Percentiles rank a stretch among this genome's conserved stretches.
Evolutionary conservation across 2,888 invertebrate species (phyloP).

Genomic region (Pteria penguin): DNA sequence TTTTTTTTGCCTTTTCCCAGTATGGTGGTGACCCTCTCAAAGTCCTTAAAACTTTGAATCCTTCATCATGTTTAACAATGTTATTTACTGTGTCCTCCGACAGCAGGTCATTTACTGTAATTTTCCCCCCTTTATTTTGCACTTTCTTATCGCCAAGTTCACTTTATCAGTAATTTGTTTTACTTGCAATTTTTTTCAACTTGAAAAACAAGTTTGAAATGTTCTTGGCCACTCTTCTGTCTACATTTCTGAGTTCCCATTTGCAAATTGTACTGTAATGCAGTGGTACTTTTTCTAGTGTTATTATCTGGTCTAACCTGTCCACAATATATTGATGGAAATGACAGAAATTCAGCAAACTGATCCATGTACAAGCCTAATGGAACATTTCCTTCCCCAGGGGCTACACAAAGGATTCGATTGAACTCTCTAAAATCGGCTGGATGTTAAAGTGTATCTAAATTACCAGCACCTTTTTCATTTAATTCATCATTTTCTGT

Average conservation of each 20-base stretch:
- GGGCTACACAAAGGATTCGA: slow-evolving; percentile 6
- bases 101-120: neutral
- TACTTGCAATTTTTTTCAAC: slow-evolving; percentile 8
- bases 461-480: neutral
- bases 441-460: slow-evolving; percentile 11
- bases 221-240: slow-evolving; percentile 36
- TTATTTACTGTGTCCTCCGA: slow-evolving; percentile 22
- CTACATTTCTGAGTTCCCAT: slow-evolving; percentile 33
- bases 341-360: slow-evolving; percentile 17
- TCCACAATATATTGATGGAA: slow-evolving; percentile 25
- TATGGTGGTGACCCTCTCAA: slow-evolving; percentile 53
- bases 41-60: slow-evolving; percentile 41
- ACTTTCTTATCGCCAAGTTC: neutral
- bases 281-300: neutral
- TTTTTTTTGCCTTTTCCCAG: slow-evolving; percentile 52
- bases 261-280: slow-evolving; percentile 28
- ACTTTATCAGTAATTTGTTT: neutral
- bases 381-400: slow-evolving; percentile 19
- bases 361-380: slow-evolving; percentile 18
- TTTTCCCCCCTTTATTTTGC: neutral
- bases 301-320: neutral
- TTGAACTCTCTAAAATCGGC: neutral
- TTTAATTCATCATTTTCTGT: slow-evolving; percentile 13
- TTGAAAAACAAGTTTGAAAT: slow-evolving; percentile 47
- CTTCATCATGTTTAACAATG: slow-evolving; percentile 44